A percentile compares a stretch with the other conserved stretches of the same genome.
Conservation (phyloP, 1,140 invertebrate genomes). For the Aphis gossypii region DNA sequence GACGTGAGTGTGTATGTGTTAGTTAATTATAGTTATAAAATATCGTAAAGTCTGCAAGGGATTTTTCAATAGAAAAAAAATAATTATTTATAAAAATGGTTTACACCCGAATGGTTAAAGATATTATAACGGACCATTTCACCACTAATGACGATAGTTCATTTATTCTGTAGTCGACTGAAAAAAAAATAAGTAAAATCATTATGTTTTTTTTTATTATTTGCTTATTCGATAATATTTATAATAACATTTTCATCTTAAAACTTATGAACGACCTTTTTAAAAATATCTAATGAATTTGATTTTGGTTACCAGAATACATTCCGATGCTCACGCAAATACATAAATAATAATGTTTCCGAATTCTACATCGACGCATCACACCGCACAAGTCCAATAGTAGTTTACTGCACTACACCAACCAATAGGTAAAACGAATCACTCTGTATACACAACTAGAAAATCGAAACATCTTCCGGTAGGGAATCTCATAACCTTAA, state of each 20-base stretch:
- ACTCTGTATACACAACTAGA: neutral
- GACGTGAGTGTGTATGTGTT: neutral
- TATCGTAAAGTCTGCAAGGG: neutral
- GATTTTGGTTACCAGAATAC: neutral
- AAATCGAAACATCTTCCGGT: neutral
- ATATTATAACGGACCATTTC: neutral
- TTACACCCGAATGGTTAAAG: slow-evolving; percentile 13
- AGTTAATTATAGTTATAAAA: slow-evolving; percentile 6
- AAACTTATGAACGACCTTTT: neutral
- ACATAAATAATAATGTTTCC: neutral
- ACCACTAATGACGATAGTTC: neutral
- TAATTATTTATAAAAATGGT: slow-evolving; percentile 8
- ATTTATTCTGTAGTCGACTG: neutral
- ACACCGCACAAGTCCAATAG: neutral
- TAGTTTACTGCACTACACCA: neutral
- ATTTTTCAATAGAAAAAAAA: neutral
- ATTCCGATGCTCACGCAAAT: no score
- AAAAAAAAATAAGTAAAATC: slow-evolving; percentile 3
- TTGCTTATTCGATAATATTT: neutral
- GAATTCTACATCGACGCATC: neutral
- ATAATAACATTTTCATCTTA: neutral
- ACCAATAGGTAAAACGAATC: neutral
- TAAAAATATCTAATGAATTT: neutral
- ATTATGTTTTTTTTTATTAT: neutral
- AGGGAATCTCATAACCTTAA: neutral